Evolutionary conservation across 2,888 invertebrate genomes (phyloP).

Genomic region (Zygaena filipendulae): DNA sequence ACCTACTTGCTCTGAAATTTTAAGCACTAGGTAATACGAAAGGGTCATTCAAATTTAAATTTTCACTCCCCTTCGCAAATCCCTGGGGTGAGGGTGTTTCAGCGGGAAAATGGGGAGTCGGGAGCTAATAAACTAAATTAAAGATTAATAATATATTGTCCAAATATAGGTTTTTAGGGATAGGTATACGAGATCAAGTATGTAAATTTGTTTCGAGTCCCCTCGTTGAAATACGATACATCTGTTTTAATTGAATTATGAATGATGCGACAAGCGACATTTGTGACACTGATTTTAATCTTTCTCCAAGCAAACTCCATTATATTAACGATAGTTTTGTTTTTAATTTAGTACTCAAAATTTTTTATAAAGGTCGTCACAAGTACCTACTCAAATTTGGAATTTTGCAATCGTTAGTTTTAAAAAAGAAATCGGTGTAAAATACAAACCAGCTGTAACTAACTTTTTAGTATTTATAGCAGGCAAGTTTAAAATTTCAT

Average conservation of each 20-base stretch:
- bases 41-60: constrained; percentile 66
- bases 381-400: too few species aligned
- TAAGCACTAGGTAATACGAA: constrained; percentile 31
- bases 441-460: too few species aligned
- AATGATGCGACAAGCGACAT: constrained; percentile 23
- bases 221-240: constrained; percentile 36
- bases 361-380: too few species aligned
- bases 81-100: constrained; percentile 45
- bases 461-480: too few species aligned
- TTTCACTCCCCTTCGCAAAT: constrained; percentile 52
- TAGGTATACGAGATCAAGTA: constrained; percentile 31
- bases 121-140: constrained; percentile 66
- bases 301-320: neutral
- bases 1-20: constrained; percentile 32
- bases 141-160: constrained; percentile 67
- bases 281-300: constrained; percentile 15
- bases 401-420: too few species aligned
- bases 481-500: too few species aligned
- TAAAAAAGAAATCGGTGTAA: too few species aligned
- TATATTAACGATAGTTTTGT: too few species aligned
- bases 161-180: constrained; percentile 52
- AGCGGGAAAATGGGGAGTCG: constrained; percentile 40
- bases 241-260: constrained; percentile 32
- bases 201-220: constrained; percentile 43
- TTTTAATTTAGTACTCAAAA: too few species aligned